Evolutionary conservation across 2,113 vertebrate species (phyloP).

Genomic region (Gasterosteus nipponicus): DNA sequence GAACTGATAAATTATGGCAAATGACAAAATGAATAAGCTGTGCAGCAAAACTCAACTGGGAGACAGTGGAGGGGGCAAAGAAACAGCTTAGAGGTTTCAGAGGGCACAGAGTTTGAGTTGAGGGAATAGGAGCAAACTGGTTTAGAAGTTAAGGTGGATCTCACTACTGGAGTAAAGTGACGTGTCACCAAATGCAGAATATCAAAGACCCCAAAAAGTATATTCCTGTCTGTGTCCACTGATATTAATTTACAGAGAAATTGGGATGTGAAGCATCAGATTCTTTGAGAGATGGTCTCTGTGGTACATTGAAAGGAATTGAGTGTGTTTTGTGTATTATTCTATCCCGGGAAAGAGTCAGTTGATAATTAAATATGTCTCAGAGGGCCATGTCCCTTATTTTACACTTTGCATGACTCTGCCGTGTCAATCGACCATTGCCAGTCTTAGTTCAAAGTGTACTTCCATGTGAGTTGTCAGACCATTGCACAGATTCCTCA

Average conservation of each 20-base stretch:
- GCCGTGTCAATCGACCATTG: background rate
- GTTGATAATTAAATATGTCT: background rate
- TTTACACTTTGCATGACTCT: background rate
- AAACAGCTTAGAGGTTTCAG: conserved; percentile 13
- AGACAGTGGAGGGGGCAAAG: conserved; percentile 4
- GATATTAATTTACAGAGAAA: conserved; percentile 45
- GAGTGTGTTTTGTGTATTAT: background rate
- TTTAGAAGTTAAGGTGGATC: conserved; percentile 27
- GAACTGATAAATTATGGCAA: conserved; percentile 62
- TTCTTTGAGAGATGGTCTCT: conserved; percentile 5
- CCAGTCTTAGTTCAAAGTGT: background rate
- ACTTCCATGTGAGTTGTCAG: background rate
- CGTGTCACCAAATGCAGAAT: conserved; percentile 3
- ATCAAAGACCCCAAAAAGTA: conserved; percentile 29
- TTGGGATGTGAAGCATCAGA: conserved; percentile 15
- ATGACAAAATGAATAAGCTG: conserved; percentile 62
- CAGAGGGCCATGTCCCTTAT: background rate
- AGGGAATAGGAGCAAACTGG: conserved; percentile 18
- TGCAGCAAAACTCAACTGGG: conserved; percentile 23
- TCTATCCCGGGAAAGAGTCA: background rate
- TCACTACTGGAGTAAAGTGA: conserved; percentile 19
- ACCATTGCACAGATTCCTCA: conserved; percentile 18
- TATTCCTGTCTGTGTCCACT: conserved; percentile 20
- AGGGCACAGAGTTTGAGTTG: conserved; percentile 22
- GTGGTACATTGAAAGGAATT: background rate